A percentile compares a stretch with the other conserved stretches of the same genome.
phyloP scores from a whole-genome alignment of 2,113 vertebrate genomes.

The Labeo rohita region DNA sequence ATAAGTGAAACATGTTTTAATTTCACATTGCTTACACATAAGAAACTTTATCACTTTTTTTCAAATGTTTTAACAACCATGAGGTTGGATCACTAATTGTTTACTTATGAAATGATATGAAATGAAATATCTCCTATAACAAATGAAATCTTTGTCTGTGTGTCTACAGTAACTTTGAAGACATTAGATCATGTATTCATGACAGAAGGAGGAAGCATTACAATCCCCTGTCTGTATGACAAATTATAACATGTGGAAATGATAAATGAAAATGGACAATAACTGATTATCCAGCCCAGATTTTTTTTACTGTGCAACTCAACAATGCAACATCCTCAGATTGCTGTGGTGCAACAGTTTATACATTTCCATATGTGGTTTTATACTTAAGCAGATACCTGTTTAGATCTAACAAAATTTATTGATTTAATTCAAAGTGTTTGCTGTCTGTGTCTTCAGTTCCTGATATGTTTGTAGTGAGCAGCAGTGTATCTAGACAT shows the following conservation, averaged over 20 bases:
- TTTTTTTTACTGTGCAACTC: constrained; percentile 48
- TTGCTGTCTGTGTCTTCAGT: neutral
- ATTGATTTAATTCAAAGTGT: too few relatives aligned
- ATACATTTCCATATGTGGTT: too few relatives aligned
- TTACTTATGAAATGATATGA: too few relatives aligned
- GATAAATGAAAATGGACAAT: constrained; percentile 5
- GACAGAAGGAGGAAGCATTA: constrained; percentile 32
- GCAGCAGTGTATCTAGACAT: constrained; percentile 29
- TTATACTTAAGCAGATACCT: too few relatives aligned
- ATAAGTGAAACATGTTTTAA: too few relatives aligned
- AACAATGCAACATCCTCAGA: neutral
- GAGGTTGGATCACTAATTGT: too few relatives aligned
- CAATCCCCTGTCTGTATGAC: constrained; percentile 50
- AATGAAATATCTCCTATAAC: too few relatives aligned
- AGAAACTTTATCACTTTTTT: too few relatives aligned
- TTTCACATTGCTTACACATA: too few relatives aligned
- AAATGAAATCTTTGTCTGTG: neutral
- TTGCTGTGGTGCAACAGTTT: too few relatives aligned
- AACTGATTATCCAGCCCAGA: constrained; percentile 38
- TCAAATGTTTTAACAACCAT: too few relatives aligned
- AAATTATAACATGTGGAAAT: neutral
- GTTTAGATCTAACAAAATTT: too few relatives aligned
- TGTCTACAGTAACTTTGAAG: neutral
- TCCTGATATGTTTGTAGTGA: constrained; percentile 33
- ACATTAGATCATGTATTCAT: neutral